Evolutionary conservation across 2,888 invertebrate species (phyloP).

Genomic region (Stenoptilia bipunctidactyla): DNA sequence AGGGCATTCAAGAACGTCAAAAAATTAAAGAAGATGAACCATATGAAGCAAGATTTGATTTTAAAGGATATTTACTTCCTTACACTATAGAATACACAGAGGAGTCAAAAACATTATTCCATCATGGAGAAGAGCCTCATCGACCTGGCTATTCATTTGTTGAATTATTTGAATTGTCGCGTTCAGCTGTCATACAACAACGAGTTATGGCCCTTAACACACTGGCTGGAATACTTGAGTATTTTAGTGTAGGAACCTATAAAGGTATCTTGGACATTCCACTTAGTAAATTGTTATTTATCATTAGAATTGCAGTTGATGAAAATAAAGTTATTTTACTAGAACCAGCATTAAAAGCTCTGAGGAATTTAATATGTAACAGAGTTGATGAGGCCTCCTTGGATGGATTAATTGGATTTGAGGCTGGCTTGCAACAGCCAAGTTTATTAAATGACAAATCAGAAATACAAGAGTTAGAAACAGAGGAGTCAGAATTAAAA

Average conservation of each 20-base stretch:
- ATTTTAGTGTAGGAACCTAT: slow-evolving; percentile 81
- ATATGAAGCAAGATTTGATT: slow-evolving; percentile 88
- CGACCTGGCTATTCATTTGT: slow-evolving; percentile 92
- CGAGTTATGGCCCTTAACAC: slow-evolving; percentile 84
- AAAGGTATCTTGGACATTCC: slow-evolving; percentile 82
- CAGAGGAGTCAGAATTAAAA: slow-evolving; percentile 75
- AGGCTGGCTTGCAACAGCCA: slow-evolving; percentile 76
- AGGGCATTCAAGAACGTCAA: slow-evolving; percentile 71
- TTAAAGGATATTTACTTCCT: slow-evolving; percentile 82
- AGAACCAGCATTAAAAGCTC: slow-evolving; percentile 80
- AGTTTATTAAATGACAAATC: slow-evolving; percentile 60
- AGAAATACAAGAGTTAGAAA: slow-evolving; percentile 68
- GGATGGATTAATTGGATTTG: slow-evolving; percentile 77
- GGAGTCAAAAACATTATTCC: slow-evolving; percentile 77
- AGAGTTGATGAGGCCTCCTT: slow-evolving; percentile 84
- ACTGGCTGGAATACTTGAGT: slow-evolving; percentile 82
- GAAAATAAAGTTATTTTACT: slow-evolving; percentile 81
- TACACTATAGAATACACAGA: slow-evolving; percentile 73
- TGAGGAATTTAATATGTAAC: slow-evolving; percentile 81
- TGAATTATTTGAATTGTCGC: slow-evolving; percentile 85
- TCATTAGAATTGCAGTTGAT: slow-evolving; percentile 88
- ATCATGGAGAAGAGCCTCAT: slow-evolving; percentile 94
- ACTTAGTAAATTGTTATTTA: slow-evolving; percentile 81
- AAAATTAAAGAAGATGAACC: slow-evolving; percentile 68
- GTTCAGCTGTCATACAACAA: slow-evolving; percentile 86